Percentiles rank a stretch among this genome's conserved stretches.
phyloP scores from a whole-genome alignment of 2,113 vertebrate genomes.

The Leptodactylus fuscus region DNA sequence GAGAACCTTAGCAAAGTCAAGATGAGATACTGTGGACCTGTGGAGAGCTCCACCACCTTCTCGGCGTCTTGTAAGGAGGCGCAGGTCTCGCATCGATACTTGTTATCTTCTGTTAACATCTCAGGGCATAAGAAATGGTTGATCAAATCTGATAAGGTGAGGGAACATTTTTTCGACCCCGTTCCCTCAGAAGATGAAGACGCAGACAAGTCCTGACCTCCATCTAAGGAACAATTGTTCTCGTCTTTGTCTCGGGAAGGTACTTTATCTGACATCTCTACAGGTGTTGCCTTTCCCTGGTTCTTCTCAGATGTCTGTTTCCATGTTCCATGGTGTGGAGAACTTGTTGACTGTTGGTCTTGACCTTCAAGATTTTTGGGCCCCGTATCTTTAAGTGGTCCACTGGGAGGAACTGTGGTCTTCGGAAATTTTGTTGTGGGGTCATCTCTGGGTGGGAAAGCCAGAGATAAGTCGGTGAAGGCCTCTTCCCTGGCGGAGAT shows the following conservation, averaged over 20 bases:
- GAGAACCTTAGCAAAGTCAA: constrained; percentile 81
- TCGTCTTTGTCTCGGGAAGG: neutral
- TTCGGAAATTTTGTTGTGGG: neutral
- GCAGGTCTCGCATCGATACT: constrained; percentile 80
- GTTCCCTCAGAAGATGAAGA: constrained; percentile 22
- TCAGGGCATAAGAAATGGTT: constrained; percentile 83
- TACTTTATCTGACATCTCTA: constrained; percentile 61
- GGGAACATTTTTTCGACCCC: constrained; percentile 65
- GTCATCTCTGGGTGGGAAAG: constrained; percentile 74
- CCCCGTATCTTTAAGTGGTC: constrained; percentile 63
- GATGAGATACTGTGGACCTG: constrained; percentile 80
- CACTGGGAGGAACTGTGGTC: constrained; percentile 39
- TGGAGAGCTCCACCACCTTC: constrained; percentile 78
- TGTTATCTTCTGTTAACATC: constrained; percentile 79
- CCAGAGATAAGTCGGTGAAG: constrained; percentile 82
- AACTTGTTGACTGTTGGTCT: constrained; percentile 53
- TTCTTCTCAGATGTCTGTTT: constrained; percentile 35
- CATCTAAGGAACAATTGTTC: rapidly evolving
- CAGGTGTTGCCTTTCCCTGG: rapidly evolving
- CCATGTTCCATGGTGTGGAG: constrained; percentile 66
- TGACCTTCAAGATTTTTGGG: constrained; percentile 55
- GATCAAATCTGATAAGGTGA: constrained; percentile 78
- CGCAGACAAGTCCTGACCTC: constrained; percentile 14
- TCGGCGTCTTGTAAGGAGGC: constrained; percentile 81
- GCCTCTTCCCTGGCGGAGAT: constrained; percentile 81